A percentile compares a stretch with the other conserved stretches of the same genome.
Evolutionary conservation across 2,888 invertebrate genomes (phyloP).

Genomic region (Beris morrisii): DNA sequence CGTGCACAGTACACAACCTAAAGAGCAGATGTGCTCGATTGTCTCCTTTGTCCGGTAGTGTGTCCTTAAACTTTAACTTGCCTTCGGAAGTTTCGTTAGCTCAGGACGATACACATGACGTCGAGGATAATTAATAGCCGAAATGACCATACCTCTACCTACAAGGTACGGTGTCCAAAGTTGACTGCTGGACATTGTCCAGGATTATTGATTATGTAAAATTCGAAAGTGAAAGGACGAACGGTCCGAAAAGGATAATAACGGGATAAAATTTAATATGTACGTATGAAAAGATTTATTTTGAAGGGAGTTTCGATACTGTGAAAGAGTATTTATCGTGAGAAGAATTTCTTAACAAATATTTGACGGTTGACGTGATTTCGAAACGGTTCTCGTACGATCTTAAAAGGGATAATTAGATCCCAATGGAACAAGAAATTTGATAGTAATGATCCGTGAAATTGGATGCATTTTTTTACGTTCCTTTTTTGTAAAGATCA

Average conservation of each 20-base stretch:
- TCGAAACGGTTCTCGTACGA: slow-evolving; percentile 4
- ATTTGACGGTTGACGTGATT: slow-evolving; percentile 22
- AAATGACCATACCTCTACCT: background rate
- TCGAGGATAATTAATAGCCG: no score
- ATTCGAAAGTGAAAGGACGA: slow-evolving; percentile 38
- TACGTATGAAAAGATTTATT: slow-evolving; percentile 20
- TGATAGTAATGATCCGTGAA: no score
- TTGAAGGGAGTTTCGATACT: slow-evolving; percentile 6
- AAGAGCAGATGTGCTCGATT: slow-evolving; percentile 28
- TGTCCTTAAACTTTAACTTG: slow-evolving; percentile 29
- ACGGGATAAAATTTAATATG: slow-evolving; percentile 18
- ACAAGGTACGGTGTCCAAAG: slow-evolving; percentile 10
- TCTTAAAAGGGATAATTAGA: slow-evolving; percentile 23
- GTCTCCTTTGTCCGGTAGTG: slow-evolving; percentile 24
- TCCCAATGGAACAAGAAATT: slow-evolving; percentile 7
- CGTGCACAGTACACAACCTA: background rate
- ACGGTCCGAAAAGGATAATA: slow-evolving; percentile 29
- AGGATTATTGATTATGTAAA: slow-evolving; percentile 56
- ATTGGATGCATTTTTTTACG: no score
- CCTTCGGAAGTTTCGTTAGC: slow-evolving; percentile 15
- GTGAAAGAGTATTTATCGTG: slow-evolving; percentile 26
- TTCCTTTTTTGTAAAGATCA: no score
- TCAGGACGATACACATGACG: no score
- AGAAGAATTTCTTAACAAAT: slow-evolving; percentile 28
- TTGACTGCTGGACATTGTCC: slow-evolving; percentile 47